Conservation (phyloP, 2,797 vertebrate genomes). For the Eospalax fontanierii region DNA sequence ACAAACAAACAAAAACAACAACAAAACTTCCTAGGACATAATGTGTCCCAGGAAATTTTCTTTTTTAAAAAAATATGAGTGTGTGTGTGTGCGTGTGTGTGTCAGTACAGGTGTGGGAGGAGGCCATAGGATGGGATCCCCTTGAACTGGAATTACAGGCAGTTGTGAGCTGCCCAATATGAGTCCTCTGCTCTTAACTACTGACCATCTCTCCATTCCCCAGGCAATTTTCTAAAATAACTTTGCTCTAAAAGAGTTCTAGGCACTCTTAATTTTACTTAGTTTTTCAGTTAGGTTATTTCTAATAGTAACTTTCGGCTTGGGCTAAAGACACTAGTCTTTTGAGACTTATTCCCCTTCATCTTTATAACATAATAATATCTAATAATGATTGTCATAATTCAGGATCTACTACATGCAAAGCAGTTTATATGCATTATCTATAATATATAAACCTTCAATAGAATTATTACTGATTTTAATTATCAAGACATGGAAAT, state of each 20-base stretch:
- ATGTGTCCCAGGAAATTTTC: too few relatives aligned
- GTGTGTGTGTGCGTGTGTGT: too few relatives aligned
- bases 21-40: neutral
- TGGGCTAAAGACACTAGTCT: conserved; percentile 20
- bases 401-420: neutral
- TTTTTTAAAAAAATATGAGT: too few relatives aligned
- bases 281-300: conserved; percentile 52
- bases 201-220: too few relatives aligned
- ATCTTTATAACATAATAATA: conserved; percentile 53
- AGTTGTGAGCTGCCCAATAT: too few relatives aligned
- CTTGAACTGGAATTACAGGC: too few relatives aligned
- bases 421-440: conserved; percentile 36
- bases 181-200: too few relatives aligned
- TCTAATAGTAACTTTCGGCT: conserved; percentile 48
- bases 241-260: conserved; percentile 57
- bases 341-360: conserved; percentile 47
- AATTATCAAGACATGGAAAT: conserved; percentile 62
- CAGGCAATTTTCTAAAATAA: conserved; percentile 63
- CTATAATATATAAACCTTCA: conserved; percentile 45
- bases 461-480: conserved; percentile 6
- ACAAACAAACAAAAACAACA: neutral
- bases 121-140: too few relatives aligned
- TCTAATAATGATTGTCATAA: conserved; percentile 37
- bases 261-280: conserved; percentile 53
- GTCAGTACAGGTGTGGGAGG: too few relatives aligned